These are phyloP conservation scores for Baccha elongata DNA, from an alignment of 2,888 invertebrate genomes.

Conservation along the genomic window DNA sequence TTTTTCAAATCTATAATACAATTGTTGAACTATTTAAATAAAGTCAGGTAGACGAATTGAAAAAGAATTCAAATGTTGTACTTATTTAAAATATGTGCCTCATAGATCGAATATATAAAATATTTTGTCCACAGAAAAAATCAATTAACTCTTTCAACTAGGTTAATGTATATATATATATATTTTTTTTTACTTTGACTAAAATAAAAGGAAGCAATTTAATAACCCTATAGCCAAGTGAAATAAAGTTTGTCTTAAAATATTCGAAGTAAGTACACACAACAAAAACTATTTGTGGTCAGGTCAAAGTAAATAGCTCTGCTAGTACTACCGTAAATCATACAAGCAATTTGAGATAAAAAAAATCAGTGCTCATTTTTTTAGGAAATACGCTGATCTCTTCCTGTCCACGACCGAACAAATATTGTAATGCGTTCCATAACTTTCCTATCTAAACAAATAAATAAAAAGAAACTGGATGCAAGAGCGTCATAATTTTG, in stretches of 20 bases:
- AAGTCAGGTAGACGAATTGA: too few species aligned
- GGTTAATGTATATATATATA: neutral
- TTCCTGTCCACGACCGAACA: constrained; percentile 32
- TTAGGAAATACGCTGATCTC: constrained; percentile 32
- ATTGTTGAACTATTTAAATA: too few species aligned
- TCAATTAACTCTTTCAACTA: too few species aligned
- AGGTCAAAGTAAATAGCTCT: constrained; percentile 7
- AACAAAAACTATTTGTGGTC: constrained; percentile 6
- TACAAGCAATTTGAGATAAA: constrained; percentile 14
- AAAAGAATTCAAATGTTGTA: too few species aligned
- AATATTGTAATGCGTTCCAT: constrained; percentile 54
- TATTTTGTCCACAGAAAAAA: too few species aligned
- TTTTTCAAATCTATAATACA: too few species aligned
- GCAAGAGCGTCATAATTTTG: constrained; percentile 71
- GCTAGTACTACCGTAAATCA: neutral
- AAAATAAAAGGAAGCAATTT: constrained; percentile 21
- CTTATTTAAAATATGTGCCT: too few species aligned
- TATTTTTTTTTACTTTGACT: neutral
- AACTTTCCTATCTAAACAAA: constrained; percentile 22
- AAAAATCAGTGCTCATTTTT: constrained; percentile 15
- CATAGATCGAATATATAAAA: too few species aligned
- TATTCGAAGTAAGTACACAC: constrained; percentile 1
- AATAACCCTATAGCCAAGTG: constrained; percentile 5
- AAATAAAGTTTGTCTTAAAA: neutral
- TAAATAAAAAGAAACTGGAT: constrained; percentile 34